Percentiles rank a stretch among this genome's conserved stretches.
Conservation (phyloP, 1,140 invertebrate genomes). For the Drosophila truncata region DNA sequence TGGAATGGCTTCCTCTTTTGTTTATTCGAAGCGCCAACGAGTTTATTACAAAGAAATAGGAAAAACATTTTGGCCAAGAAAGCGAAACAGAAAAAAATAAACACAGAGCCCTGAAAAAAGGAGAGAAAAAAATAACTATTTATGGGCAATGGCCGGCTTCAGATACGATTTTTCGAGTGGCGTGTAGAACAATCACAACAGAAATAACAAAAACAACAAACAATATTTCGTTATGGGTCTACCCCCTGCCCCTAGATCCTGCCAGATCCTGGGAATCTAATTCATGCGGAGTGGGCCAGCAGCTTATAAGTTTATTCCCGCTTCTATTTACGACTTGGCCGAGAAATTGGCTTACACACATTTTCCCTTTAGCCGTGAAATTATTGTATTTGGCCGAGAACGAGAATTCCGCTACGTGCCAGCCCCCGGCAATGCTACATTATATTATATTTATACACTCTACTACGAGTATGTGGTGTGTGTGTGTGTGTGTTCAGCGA, state of each 20-base stretch:
- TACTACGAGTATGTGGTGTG: conserved; percentile 1
- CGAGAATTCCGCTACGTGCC: conserved; percentile 53
- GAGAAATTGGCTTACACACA: conserved; percentile 78
- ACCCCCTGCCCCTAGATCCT: not conserved
- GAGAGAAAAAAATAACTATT: conserved; percentile 59
- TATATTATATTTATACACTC: conserved; percentile 44
- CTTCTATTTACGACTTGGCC: conserved; percentile 77
- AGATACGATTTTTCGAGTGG: conserved; percentile 59
- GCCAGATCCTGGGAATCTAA: conserved; percentile 39
- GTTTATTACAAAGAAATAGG: conserved; percentile 77
- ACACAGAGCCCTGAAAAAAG: not conserved
- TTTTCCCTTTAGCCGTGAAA: conserved; percentile 78
- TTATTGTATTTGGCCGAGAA: conserved; percentile 68
- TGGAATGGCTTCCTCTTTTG: conserved; percentile 64
- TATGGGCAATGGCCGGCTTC: conserved; percentile 72
- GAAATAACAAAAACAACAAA: conserved; percentile 45
- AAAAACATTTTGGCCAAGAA: conserved; percentile 54
- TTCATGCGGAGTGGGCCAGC: conserved; percentile 64
- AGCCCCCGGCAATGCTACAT: conserved; percentile 34
- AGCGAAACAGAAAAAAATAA: conserved; percentile 17
- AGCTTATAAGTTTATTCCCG: conserved; percentile 80
- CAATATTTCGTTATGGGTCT: conserved; percentile 59
- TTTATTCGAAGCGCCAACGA: conserved; percentile 76
- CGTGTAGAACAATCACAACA: conserved; percentile 64
- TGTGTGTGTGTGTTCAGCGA: conserved; percentile 4